Evolutionary conservation across 2,797 vertebrate species (phyloP), one percentile per base, ranked within the genome.

Genomic region (Gymnodraco acuticeps): DNA sequence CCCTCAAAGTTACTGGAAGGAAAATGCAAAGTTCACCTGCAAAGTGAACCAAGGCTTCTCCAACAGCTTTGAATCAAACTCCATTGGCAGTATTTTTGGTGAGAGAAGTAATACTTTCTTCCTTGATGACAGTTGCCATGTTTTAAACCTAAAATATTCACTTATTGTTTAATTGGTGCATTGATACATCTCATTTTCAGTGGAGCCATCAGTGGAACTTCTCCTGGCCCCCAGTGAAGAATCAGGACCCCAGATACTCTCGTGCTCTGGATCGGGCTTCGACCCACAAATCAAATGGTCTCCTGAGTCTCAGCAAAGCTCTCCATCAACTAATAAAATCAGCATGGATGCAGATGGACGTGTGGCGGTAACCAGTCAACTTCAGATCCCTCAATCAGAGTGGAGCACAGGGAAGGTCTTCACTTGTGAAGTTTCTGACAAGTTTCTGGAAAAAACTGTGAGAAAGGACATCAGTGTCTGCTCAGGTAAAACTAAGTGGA

Each of bases 221-320:
- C 33, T 73, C 52, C 20, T 81, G 68, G 64, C 52, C 19, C 27
- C 87, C n/a, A 81, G 69, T 58, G 20, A 75, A 51, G 55, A 38
- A 7, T 77, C 78, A 43, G 70, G 10, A 43, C 1, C 17, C 42
- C 88, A 87, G 52, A 92, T 2, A 53, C 78, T 95, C 3, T 4
- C 78, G 0, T 95, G 94, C 55, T 78, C 50, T n/a, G 92, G 69
- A 17, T 23, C 42, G 64, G 93, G 93, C 58, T 77, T 93, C 41
- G 52, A 90, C 19, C 91, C 91, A 54, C 64, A 90, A 45, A 87
- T 94, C 20, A 70, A 12, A 33, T 95, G 93, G 91, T 4, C 73
- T 17, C 2, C 48, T 31, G 12, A 46, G 8, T 78, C 84, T 66
- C 3, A 12, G 42, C 3, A 33, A 5, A 72, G 0, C 51, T 0